Conservation (phyloP, 1,140 invertebrate species). For the Lasioglossum baleicum region DNA sequence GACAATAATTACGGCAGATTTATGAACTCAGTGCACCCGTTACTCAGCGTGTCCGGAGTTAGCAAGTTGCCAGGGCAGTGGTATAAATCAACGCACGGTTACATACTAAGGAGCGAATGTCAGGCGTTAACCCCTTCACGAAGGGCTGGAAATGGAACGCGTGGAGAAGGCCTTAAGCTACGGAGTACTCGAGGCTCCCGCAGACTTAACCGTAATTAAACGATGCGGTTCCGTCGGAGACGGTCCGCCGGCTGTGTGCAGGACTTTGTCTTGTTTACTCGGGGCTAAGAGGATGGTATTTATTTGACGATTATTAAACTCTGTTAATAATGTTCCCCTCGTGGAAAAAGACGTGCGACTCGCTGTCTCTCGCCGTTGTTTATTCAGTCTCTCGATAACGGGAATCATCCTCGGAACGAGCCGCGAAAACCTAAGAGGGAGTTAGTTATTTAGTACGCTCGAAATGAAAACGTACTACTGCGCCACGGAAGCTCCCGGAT, state of each 20-base stretch:
- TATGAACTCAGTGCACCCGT: not conserved
- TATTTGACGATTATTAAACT: not conserved
- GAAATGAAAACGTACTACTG: no score
- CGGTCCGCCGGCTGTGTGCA: not conserved
- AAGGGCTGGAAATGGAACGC: not conserved
- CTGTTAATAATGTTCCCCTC: not conserved
- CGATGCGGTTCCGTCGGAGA: not conserved
- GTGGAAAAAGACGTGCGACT: not conserved
- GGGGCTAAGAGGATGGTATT: not conserved
- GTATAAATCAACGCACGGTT: conserved; percentile 32
- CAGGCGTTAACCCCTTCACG: not conserved
- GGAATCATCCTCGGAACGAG: no score
- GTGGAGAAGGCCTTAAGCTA: conserved; percentile 1
- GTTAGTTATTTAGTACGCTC: no score
- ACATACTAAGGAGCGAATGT: conserved; percentile 22
- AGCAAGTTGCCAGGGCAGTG: not conserved
- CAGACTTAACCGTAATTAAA: conserved; percentile 43
- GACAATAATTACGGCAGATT: conserved; percentile 4
- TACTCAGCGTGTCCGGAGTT: conserved; percentile 1
- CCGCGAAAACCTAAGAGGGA: no score
- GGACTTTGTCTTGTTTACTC: not conserved
- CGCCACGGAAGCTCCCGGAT: no score
- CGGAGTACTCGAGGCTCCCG: not conserved
- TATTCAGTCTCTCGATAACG: no score
- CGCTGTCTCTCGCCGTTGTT: no score